Base-by-base conservation (phyloP, 2,888 invertebrate species). In the Adela reaumurella region DNA sequence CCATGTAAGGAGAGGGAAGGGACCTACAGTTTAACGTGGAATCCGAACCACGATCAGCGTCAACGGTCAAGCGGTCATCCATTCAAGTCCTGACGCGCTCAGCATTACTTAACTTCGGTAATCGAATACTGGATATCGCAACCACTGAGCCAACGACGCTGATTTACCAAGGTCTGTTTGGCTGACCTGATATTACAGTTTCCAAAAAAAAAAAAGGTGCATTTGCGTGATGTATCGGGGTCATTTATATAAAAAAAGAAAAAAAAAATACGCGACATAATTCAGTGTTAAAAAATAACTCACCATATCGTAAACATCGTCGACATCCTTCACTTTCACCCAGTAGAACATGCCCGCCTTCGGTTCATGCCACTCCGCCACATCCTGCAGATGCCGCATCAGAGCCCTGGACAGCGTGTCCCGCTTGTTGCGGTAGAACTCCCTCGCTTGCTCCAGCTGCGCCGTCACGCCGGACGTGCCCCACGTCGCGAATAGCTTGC, bases 261-360 rank as follows among this genome's bases (percentile, higher is more conserved):
- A n/a, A n/a, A n/a, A n/a, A n/a, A n/a, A n/a, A n/a, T n/a, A n/a
- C n/a, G n/a, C n/a, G n/a, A n/a, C n/a, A n/a, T n/a, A n/a, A n/a
- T n/a, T n/a, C n/a, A n/a, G n/a, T n/a, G n/a, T n/a, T n/a, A n/a
- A n/a, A n/a, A n/a, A n/a, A n/a, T 8, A 5, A 51, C 64, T 82
- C 14, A 91, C 83, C 85, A 92, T 84, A 50, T 86, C 82, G 64
- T 85, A 85, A 1, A 90, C 87, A 61, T 92, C 90, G 2, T 81
- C 69, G 0, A 92, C 79, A 0, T 83, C 86, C 3, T 70, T 71
- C 0, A 90, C 83, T 57, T 84, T 82, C 46, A 90, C 70, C 92
- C 92, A 92, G 41, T 90, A 76, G 67, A 91, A 92, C 79, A 92
- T 85, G 0, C 92, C 92, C 2, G 88, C 90, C 3, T 70, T 64